Evolutionary conservation across 2,113 vertebrate genomes (phyloP).

Genomic region (Salvelinus alpinus): DNA sequence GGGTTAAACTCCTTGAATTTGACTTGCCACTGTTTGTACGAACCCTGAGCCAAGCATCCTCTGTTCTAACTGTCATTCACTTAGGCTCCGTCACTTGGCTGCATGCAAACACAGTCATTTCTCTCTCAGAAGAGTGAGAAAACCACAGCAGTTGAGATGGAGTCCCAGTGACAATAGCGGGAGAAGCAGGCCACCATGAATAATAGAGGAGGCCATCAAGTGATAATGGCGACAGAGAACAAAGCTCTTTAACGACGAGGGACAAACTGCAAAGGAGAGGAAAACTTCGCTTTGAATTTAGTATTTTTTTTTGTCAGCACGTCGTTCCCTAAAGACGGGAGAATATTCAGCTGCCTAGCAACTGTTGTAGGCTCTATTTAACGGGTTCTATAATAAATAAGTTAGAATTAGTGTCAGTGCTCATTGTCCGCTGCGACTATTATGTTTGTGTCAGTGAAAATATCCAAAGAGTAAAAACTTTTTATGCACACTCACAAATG

Average conservation of each 20-base stretch:
- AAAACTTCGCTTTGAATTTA: not conserved
- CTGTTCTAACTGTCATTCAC: slow-evolving; percentile 17
- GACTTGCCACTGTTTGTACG: too few relatives aligned
- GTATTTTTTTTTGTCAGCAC: not conserved
- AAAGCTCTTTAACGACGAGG: slow-evolving; percentile 55
- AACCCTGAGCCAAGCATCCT: not conserved
- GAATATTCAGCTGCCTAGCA: not conserved
- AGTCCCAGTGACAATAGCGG: slow-evolving; percentile 36
- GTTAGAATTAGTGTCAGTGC: not conserved
- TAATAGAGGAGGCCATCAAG: slow-evolving; percentile 55
- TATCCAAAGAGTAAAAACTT: not conserved
- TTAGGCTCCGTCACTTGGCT: too few relatives aligned
- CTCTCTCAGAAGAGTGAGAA: slow-evolving; percentile 10
- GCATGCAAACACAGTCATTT: not conserved
- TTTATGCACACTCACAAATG: not conserved
- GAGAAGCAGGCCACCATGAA: slow-evolving; percentile 48
- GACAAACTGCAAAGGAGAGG: slow-evolving; percentile 9
- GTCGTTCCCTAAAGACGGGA: not conserved
- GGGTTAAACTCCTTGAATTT: too few relatives aligned
- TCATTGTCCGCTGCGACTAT: not conserved
- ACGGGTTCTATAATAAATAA: not conserved
- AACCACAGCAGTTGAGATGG: not conserved
- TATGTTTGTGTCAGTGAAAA: not conserved
- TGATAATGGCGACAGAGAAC: slow-evolving; percentile 46
- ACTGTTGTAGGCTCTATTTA: not conserved